Percentiles rank a stretch among this genome's conserved stretches.
Evolutionary conservation across 2,113 vertebrate genomes (phyloP).

Genomic region (Hiodon alosoides): DNA sequence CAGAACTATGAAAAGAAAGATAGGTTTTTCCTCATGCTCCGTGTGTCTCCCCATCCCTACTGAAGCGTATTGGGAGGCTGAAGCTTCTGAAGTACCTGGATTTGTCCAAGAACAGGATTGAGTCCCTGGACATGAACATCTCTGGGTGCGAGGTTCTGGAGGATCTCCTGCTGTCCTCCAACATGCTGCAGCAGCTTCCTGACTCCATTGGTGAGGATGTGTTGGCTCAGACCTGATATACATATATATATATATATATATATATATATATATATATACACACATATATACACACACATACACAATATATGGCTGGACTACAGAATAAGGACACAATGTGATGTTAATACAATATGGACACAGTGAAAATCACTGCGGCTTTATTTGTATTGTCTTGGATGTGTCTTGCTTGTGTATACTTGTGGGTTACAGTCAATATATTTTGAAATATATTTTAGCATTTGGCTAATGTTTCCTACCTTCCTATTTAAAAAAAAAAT

Average conservation of each 20-base stretch:
- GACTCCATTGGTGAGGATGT: constrained; percentile 82
- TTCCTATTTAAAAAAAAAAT: too few relatives aligned
- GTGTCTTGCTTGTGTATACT: not conserved
- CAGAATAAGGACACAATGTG: too few relatives aligned
- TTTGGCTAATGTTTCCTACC: too few relatives aligned
- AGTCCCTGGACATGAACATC: constrained; percentile 83
- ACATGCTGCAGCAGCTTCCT: constrained; percentile 93
- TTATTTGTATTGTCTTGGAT: too few relatives aligned
- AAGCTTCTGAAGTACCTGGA: constrained; percentile 96
- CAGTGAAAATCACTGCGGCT: too few relatives aligned
- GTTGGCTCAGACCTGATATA: constrained; percentile 1
- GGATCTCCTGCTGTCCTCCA: constrained; percentile 92
- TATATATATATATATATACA: too few relatives aligned
- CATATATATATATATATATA: too few relatives aligned
- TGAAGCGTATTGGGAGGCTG: constrained; percentile 91
- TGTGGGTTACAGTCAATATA: not conserved
- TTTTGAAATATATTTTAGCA: not conserved
- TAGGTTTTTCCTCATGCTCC: not conserved
- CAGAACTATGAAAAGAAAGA: too few relatives aligned
- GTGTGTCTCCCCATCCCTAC: constrained; percentile 12
- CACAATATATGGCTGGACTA: too few relatives aligned
- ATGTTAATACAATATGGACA: too few relatives aligned
- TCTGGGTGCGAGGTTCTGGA: constrained; percentile 93
- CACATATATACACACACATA: too few relatives aligned
- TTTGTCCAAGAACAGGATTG: constrained; percentile 96